These are phyloP conservation scores for Heliconius sara DNA, from an alignment of 2,888 invertebrate species.

Conservation along the genomic window DNA sequence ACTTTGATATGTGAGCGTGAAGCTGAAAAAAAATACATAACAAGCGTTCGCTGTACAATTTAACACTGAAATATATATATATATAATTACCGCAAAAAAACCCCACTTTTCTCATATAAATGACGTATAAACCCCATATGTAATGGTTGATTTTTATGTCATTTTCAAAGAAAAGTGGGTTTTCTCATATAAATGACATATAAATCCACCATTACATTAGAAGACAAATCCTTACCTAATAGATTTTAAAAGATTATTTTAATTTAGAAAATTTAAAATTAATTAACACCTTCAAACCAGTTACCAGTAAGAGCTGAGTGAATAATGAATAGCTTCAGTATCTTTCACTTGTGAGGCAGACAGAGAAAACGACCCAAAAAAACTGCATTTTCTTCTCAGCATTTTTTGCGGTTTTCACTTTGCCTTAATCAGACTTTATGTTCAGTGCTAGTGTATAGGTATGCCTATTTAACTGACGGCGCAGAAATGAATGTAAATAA, in stretches of 20 bases:
- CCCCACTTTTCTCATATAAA: no score
- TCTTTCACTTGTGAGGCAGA: constrained; percentile 19
- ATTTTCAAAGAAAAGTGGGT: no score
- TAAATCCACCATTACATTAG: no score
- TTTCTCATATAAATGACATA: no score
- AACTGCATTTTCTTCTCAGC: constrained; percentile 8
- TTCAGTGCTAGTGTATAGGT: neutral
- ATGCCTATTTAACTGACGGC: neutral
- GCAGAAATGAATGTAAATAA: neutral
- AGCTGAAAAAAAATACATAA: no score
- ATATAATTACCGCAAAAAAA: no score
- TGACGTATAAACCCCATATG: no score
- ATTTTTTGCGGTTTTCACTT: constrained; percentile 17
- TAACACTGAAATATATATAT: no score
- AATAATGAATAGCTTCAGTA: neutral
- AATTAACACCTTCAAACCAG: neutral
- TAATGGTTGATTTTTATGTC: no score
- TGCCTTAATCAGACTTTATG: constrained; percentile 12
- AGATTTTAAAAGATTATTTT: neutral
- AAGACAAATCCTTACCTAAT: no score
- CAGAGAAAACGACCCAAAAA: constrained; percentile 15
- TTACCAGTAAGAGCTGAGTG: neutral
- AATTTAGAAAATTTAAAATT: neutral
- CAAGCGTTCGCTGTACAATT: no score
- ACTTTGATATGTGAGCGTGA: no score